A percentile compares a stretch with the other conserved stretches of the same genome.
These are phyloP conservation scores for Drosophila heteroneura DNA, from an alignment of 2,888 invertebrate genomes.

Conservation along the genomic window DNA sequence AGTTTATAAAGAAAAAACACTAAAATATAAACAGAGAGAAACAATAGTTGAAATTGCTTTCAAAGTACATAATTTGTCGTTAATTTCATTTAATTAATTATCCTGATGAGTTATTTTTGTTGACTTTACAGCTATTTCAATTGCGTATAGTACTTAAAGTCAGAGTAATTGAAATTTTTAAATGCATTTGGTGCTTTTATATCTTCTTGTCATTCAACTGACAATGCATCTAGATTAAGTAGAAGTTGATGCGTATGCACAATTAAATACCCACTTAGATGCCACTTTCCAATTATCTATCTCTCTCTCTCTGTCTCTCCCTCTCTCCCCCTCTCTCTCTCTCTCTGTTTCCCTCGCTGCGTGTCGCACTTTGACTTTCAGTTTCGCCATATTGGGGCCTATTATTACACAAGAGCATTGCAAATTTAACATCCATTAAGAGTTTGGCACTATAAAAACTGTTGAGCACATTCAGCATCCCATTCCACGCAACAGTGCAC, in stretches of 20 bases:
- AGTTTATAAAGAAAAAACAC: not conserved
- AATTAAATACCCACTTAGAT: slow-evolving; percentile 29
- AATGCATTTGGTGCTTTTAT: not conserved
- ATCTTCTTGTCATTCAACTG: not conserved
- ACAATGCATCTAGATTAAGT: not conserved
- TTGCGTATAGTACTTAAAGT: not conserved
- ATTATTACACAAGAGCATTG: slow-evolving; percentile 41
- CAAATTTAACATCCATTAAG: slow-evolving; percentile 60
- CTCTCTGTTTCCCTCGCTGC: not conserved
- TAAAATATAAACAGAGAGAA: too few species aligned
- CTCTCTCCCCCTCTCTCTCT: not conserved
- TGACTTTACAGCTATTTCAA: not conserved
- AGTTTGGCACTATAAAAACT: slow-evolving; percentile 57
- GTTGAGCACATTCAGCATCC: slow-evolving; percentile 16
- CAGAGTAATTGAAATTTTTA: not conserved
- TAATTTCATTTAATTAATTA: not conserved
- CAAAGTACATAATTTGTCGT: not conserved
- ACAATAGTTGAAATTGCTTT: not conserved
- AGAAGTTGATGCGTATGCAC: slow-evolving; percentile 7
- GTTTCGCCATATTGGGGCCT: slow-evolving; percentile 6
- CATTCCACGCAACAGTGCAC: not conserved
- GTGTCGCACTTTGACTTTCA: slow-evolving; percentile 13
- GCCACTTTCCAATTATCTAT: slow-evolving; percentile 23
- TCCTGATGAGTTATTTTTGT: not conserved
- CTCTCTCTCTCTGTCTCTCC: not conserved